Base-by-base conservation (phyloP, 1,140 invertebrate species). In the Drosophila navojoa region DNA sequence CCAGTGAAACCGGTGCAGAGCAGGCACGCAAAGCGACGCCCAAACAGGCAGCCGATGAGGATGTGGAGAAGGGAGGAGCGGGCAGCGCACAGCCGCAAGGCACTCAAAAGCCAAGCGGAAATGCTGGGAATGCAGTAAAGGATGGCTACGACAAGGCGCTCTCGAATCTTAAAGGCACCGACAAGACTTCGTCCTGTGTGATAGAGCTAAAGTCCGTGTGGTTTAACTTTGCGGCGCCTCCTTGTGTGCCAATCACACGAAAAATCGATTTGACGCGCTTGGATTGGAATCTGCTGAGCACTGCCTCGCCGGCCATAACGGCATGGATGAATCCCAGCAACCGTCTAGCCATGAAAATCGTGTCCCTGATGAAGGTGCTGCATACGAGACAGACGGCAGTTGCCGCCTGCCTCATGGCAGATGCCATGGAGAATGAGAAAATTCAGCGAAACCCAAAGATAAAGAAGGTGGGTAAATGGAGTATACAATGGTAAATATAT, bases 221-320 rank as follows among this genome's bases (percentile, higher is more conserved):
- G 98, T 98, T 99, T 77, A 99, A 99, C 92, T 99, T 99, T 93
- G 98, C 98, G 16, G 98, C 98, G 0, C 98, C 98, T 2, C 98
- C 98, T 0, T 95, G 97, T 73, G 97, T 97, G 13, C 97, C 98
- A 0, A 98, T 98, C 38, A 98, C 98, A 0, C 95, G 96, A 53
- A 98, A 98, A 93, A 98, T 98, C 66, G 98, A 99, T 92, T 98
- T 97, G 86, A 99, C 98, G 0, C 95, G 96, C 79, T 92, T 98
- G 63, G 98, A 99, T 92, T 99, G 98, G 98, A 99, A 99, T 93
- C 93, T 99, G 16, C 92, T 99, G 22, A 98, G 97, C 92, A 99
- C 98, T 5, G 97, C 97, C 6, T 98, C 97, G 0, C 98, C 98
- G 0, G 97, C 98, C 0, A 99, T 99, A 66, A 98, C 98, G 91